Evolutionary conservation across 2,888 invertebrate species (phyloP).

Genomic region (Pseudococcus longispinus): DNA sequence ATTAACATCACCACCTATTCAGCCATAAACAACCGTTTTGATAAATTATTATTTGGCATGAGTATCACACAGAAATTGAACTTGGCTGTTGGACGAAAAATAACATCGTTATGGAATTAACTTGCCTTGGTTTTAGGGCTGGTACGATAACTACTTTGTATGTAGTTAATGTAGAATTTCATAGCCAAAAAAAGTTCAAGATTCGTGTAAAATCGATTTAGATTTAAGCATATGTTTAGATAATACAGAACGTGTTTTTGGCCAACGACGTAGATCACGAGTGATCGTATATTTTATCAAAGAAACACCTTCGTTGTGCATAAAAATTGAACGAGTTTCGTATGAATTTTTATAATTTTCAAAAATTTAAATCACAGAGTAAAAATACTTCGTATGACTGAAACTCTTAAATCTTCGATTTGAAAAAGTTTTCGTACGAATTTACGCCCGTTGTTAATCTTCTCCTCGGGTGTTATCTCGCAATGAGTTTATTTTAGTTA

Average conservation of each 20-base stretch:
- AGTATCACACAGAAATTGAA: background rate
- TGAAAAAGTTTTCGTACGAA: background rate
- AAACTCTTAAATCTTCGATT: background rate
- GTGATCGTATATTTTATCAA: background rate
- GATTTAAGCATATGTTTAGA: background rate
- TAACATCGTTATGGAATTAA: background rate
- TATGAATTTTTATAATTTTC: background rate
- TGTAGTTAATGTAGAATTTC: background rate
- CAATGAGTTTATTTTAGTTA: background rate
- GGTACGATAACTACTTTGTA: background rate
- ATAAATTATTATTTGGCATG: conserved; percentile 20
- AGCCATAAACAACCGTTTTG: background rate
- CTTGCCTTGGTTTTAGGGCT: background rate
- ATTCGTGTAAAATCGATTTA: background rate
- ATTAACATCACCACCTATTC: conserved; percentile 28
- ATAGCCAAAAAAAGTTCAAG: background rate
- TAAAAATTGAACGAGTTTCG: background rate
- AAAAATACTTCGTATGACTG: background rate
- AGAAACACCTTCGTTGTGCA: no score
- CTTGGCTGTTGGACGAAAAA: background rate
- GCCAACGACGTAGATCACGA: background rate
- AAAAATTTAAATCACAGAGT: background rate
- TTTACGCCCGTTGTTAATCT: background rate
- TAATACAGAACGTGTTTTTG: no score
- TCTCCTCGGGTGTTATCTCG: background rate